phyloP scores from a whole-genome alignment of 2,113 vertebrate species.

The Nycticorax nycticorax region DNA sequence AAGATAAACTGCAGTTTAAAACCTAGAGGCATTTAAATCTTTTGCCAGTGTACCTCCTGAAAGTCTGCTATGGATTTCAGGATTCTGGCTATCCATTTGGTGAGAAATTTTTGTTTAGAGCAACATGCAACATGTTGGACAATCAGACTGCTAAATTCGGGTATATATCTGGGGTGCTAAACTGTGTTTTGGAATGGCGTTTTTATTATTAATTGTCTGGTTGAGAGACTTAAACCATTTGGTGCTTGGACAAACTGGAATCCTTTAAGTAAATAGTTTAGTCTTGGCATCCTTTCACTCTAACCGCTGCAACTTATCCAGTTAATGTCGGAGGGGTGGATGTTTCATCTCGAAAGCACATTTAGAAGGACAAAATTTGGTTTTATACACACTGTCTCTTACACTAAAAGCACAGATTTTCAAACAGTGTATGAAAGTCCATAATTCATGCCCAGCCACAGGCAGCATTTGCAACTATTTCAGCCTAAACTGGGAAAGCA shows the following conservation, averaged over 20 bases:
- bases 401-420: constrained; percentile 52
- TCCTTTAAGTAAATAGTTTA: constrained; percentile 70
- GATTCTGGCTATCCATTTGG: not conserved
- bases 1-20: not conserved
- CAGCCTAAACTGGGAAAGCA: not conserved
- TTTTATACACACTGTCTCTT: constrained; percentile 27
- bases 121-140: not conserved
- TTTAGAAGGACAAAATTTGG: constrained; percentile 45
- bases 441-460: constrained; percentile 25
- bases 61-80: not conserved
- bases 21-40: not conserved
- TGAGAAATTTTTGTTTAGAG: constrained; percentile 34
- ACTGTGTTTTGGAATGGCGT: constrained; percentile 58
- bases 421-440: constrained; percentile 32
- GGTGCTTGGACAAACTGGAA: constrained; percentile 66
- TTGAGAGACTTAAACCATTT: constrained; percentile 75
- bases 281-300: constrained; percentile 56
- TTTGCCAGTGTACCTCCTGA: not conserved
- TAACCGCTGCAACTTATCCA: constrained; percentile 57
- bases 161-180: constrained; percentile 19
- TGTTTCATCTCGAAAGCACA: constrained; percentile 14
- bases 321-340: constrained; percentile 33
- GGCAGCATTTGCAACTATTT: not conserved
- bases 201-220: constrained; percentile 73
- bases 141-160: constrained; percentile 19